Base-by-base conservation (phyloP, 2,888 invertebrate species). In the Griposia aprilina region DNA sequence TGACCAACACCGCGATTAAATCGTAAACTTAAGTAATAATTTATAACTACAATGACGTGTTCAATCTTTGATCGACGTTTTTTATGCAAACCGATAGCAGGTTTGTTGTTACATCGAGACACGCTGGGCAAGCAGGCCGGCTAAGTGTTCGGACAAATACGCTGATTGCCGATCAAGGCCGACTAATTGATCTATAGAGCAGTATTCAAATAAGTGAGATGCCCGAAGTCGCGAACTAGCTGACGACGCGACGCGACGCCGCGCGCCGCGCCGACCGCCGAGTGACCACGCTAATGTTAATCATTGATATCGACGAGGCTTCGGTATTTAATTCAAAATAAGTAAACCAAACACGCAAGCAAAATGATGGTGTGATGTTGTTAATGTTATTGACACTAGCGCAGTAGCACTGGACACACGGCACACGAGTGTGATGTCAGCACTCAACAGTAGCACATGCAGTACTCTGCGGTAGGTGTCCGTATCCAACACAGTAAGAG, bases 141-240 rank as follows among this genome's bases (percentile, higher is more conserved):
- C 66, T 66, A 52, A 76, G 66, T 73, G 73, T n/a, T 41, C 68
- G 41, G 50, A 66, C 77, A 50, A 77, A 78, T 74, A 65, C 30
- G 67, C 57, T 74, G 82, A 76, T 82, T 57, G 69, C 60, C 69
- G 77, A 80, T 82, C 86, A 85, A 87, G 86, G 86, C 55, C 86
- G 17, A 26, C 60, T 83, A 74, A 87, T 85, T 77, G 78, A 79
- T 85, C 68, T 26, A 36, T 17, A 59, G 75, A 77, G 63, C 59
- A 48, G 50, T 85, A 77, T 73, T 82, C 73, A 59, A 85, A 81
- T 70, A 70, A 67, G 41, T 52, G 48, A 82, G 72, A 66, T 70
- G 72, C 13, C 63, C 52, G 48, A 65, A 66, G 41, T 52, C 41
- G 72, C 60, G 30, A 52, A 17, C 50, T 13, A 41, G 23, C 50